Evolutionary conservation across 2,113 vertebrate genomes (phyloP).

Genomic region (Pelvicachromis taeniatus): DNA sequence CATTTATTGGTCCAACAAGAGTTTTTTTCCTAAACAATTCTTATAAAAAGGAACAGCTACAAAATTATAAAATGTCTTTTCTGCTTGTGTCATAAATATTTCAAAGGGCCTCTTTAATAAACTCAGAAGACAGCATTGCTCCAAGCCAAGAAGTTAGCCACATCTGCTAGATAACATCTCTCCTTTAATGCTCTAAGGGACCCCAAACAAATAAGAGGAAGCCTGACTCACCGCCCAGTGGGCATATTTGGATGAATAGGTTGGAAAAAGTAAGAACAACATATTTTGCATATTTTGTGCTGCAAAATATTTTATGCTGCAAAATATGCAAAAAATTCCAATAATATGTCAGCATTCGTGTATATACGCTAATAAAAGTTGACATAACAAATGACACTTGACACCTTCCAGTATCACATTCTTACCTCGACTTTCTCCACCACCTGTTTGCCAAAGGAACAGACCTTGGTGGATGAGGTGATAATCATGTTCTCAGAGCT

Average conservation of each 20-base stretch:
- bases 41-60: not conserved
- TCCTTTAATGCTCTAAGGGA: not conserved
- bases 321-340: not conserved
- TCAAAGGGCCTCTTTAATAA: not conserved
- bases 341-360: not conserved
- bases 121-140: not conserved
- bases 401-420: not conserved
- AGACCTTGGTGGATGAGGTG: constrained; percentile 95
- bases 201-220: not conserved
- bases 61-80: not conserved
- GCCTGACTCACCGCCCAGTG: not conserved
- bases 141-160: not conserved
- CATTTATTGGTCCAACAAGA: not conserved
- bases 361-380: not conserved
- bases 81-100: not conserved
- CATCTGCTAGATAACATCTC: not conserved
- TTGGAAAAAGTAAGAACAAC: not conserved
- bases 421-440: constrained; percentile 96
- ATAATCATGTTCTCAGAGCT: constrained; percentile 93
- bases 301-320: too few relatives aligned
- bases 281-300: too few relatives aligned
- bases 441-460: constrained; percentile 96
- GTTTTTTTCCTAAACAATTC: not conserved
- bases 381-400: not conserved
- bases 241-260: not conserved